Conservation (phyloP, 2,888 invertebrate genomes). For the Parelbella ahira region DNA sequence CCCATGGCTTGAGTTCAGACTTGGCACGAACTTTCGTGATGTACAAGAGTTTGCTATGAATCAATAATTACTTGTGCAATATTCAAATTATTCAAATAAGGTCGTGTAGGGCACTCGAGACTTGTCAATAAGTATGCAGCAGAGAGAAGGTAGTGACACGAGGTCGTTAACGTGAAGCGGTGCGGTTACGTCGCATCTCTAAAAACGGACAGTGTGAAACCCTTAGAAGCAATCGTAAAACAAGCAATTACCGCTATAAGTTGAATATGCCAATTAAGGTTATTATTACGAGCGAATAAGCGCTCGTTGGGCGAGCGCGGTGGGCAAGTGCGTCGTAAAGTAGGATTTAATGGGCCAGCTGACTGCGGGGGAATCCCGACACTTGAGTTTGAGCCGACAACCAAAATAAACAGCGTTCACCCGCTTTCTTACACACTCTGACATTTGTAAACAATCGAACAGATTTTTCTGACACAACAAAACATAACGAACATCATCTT, state of each 20-base stretch:
- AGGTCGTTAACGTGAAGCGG: background rate
- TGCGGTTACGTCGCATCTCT: conserved; percentile 1
- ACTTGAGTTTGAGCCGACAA: conserved; percentile 26
- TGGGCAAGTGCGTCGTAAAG: conserved; percentile 64
- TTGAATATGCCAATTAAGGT: conserved; percentile 74
- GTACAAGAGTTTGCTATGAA: no score
- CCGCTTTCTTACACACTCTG: conserved; percentile 19
- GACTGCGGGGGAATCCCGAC: conserved; percentile 57
- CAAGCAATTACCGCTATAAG: conserved; percentile 61
- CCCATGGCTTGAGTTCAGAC: no score
- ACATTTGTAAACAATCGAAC: conserved; percentile 18
- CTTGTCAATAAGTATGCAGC: no score
- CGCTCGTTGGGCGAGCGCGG: conserved; percentile 42
- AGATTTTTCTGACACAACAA: conserved; percentile 7
- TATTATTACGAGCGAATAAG: conserved; percentile 64
- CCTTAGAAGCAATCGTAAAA: conserved; percentile 44
- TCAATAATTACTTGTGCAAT: no score
- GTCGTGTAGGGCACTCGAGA: no score
- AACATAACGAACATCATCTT: conserved; percentile 5
- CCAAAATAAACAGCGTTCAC: conserved; percentile 23
- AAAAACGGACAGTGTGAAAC: conserved; percentile 1
- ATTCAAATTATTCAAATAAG: no score
- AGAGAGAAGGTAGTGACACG: no score
- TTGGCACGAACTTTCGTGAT: no score
- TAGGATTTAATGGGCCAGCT: conserved; percentile 62